These are phyloP conservation scores for Polia nebulosa DNA, from an alignment of 2,888 invertebrate genomes.

Conservation along the genomic window DNA sequence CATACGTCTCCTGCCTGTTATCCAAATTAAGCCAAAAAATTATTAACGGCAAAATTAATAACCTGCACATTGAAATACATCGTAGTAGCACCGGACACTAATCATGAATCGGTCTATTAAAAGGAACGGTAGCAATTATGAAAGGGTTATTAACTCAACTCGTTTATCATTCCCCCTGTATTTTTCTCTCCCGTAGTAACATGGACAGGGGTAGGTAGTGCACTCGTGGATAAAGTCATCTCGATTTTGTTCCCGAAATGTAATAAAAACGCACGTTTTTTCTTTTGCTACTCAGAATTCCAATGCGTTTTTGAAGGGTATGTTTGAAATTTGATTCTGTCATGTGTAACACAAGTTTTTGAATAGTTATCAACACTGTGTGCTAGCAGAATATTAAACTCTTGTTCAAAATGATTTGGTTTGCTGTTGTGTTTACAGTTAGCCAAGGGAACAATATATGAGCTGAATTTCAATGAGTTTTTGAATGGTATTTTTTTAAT, in stretches of 20 bases:
- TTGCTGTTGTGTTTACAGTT: not conserved
- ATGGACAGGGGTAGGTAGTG: not conserved
- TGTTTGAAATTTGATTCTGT: not conserved
- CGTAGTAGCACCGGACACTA: not conserved
- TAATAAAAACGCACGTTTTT: not conserved
- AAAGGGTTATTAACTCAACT: not conserved
- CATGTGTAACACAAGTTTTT: not conserved
- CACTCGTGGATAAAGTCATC: not conserved
- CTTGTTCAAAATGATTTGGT: not conserved
- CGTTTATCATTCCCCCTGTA: not conserved
- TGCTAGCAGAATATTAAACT: not conserved
- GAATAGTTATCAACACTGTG: not conserved
- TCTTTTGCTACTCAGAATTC: not conserved
- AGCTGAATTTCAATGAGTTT: too few relatives aligned
- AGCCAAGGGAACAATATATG: too few relatives aligned
- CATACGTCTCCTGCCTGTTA: too few relatives aligned
- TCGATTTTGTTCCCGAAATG: not conserved
- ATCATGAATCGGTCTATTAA: not conserved
- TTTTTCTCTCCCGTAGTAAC: not conserved
- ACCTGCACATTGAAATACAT: too few relatives aligned
- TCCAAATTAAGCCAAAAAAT: too few relatives aligned
- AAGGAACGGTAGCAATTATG: not conserved
- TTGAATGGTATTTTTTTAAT: too few relatives aligned
- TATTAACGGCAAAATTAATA: too few relatives aligned
- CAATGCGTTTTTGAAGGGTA: too few relatives aligned